phyloP scores from a whole-genome alignment of 1,140 invertebrate species.

The Anoplolepis gracilipes region DNA sequence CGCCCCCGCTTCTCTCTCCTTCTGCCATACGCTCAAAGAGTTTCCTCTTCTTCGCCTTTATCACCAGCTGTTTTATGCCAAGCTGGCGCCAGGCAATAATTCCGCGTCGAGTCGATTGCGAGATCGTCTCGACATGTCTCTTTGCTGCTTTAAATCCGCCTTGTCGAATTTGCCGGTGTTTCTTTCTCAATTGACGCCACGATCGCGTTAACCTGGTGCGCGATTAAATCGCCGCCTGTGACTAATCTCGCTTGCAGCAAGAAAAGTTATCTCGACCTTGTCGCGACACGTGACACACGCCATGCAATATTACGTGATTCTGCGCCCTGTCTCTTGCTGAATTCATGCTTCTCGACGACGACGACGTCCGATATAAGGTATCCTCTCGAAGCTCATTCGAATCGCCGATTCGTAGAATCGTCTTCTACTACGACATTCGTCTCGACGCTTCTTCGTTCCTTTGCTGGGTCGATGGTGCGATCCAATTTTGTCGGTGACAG shows the following conservation, averaged over 20 bases:
- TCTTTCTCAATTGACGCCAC: not conserved
- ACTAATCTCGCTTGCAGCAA: conserved; percentile 22
- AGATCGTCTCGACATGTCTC: conserved; percentile 66
- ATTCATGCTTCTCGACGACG: conserved; percentile 38
- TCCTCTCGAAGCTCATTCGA: conserved; percentile 35
- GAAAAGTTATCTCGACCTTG: conserved; percentile 20
- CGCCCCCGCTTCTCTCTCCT: conserved; percentile 26
- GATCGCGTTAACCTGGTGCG: not conserved
- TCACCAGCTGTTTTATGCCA: conserved; percentile 33
- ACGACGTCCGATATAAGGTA: conserved; percentile 13
- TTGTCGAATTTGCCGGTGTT: conserved; percentile 10
- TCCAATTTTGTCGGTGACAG: conserved; percentile 61
- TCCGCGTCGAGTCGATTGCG: conserved; percentile 60
- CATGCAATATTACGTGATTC: conserved; percentile 64
- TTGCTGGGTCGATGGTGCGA: conserved; percentile 25
- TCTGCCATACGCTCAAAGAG: conserved; percentile 45
- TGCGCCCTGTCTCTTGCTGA: conserved; percentile 5
- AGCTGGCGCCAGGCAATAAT: conserved; percentile 51
- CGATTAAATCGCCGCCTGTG: conserved; percentile 23
- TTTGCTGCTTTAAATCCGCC: conserved; percentile 27
- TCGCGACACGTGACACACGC: conserved; percentile 36
- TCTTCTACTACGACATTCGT: conserved; percentile 46
- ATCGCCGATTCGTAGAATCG: conserved; percentile 17
- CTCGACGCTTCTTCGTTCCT: conserved; percentile 27
- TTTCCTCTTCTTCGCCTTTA: conserved; percentile 6